Percentiles rank a stretch among this genome's conserved stretches.
These are phyloP conservation scores for Thalassophryne amazonica DNA, from an alignment of 2,797 vertebrate species.

Conservation along the genomic window DNA sequence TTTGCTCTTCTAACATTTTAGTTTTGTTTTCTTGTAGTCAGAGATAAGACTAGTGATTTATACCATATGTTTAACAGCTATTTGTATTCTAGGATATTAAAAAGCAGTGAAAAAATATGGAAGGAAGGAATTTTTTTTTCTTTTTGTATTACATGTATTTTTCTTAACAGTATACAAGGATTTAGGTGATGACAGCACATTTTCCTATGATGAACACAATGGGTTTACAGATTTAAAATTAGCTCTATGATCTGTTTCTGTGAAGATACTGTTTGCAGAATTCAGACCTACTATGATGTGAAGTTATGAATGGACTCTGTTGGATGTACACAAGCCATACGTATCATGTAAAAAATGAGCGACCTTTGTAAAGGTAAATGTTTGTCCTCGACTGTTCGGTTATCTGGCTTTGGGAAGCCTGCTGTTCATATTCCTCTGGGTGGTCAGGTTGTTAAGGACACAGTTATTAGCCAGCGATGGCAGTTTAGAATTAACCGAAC, in stretches of 20 bases:
- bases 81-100: not conserved
- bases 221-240: conserved; percentile 23
- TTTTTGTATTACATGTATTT: not conserved
- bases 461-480: conserved; percentile 73
- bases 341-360: conserved; percentile 7
- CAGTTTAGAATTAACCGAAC: conserved; percentile 66
- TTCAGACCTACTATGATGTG: conserved; percentile 16
- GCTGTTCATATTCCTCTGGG: conserved; percentile 71
- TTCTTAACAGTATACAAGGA: not conserved
- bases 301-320: conserved; percentile 48
- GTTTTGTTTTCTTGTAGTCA: not conserved
- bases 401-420: conserved; percentile 75
- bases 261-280: conserved; percentile 12
- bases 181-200: not conserved
- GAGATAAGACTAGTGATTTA: conserved; percentile 2
- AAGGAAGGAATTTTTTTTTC: not conserved
- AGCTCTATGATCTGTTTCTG: conserved; percentile 6
- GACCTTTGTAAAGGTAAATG: no score
- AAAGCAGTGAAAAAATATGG: conserved; percentile 10
- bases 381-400: conserved; percentile 18
- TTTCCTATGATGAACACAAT: not conserved
- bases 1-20: conserved; percentile 9
- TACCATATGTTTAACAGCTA: not conserved
- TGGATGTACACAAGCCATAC: conserved; percentile 5
- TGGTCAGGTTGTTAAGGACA: conserved; percentile 69